Base-by-base conservation (phyloP, 2,888 invertebrate species). In the Lasioglossum villosulum region DNA sequence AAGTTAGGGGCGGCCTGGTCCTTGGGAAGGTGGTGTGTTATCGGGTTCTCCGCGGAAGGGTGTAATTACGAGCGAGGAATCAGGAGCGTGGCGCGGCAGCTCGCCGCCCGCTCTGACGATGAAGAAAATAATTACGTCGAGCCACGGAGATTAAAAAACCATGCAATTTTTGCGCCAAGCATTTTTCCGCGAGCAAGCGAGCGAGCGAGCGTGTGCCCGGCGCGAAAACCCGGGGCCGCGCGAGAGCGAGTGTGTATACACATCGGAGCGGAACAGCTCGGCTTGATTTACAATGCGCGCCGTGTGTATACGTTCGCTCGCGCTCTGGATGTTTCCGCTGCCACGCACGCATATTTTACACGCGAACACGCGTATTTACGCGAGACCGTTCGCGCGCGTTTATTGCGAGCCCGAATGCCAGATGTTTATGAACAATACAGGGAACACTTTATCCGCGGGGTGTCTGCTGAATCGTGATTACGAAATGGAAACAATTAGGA, bases 81-180 rank as follows among this genome's bases (percentile, higher is more conserved):
- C 42, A 68, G 52, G 12, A 37, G 42, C 63, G 56, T 19, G 30
- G 27, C 52, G 30, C 42, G 34, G 48, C 39, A 52, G 42, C 56
- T 19, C 72, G 72, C 23, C 14, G 48, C 34, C 23, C 14, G 48
- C 48, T 30, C 56, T 76, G 85, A 80, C 85, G 68, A 84, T 70
- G 75, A 80, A 74, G 86, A 74, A 86, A 84, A 84, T 84, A 85
- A 84, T 85, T 85, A 80, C 80, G 75, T 30, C 70, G 19, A 52
- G 68, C 71, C 42, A 59, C 59, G 80, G 42, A 76, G 76, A 84
- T 84, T 80, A 84, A 81, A 81, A 83, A 86, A 86, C 71, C 80
- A 81, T 77, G 85, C 85, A 86, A 86, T 86, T 86, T 85, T 85
- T 81, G 70, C 70, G 77, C 74, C 66, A 63, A 77, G 52, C 71